These are phyloP conservation scores for Camelus dromedarius DNA, from an alignment of 2,113 vertebrate genomes.

Conservation along the genomic window DNA sequence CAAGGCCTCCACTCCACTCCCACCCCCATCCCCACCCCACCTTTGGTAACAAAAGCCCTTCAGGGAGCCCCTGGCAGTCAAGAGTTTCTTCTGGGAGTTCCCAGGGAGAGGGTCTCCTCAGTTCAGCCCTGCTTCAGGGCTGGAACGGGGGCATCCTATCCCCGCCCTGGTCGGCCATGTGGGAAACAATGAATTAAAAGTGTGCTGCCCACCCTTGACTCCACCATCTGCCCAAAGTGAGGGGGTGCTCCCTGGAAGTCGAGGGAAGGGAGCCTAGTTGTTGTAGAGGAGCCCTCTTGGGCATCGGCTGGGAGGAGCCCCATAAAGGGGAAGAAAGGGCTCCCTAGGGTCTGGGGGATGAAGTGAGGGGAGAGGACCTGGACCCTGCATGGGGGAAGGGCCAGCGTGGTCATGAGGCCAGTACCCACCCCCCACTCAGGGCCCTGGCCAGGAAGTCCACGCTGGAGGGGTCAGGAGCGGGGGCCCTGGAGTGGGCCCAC, in stretches of 20 bases:
- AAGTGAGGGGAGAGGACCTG: constrained; percentile 64
- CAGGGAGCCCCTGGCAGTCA: constrained; percentile 80
- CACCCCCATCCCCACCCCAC: constrained; percentile 79
- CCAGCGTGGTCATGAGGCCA: constrained; percentile 75
- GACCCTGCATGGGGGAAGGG: constrained; percentile 70
- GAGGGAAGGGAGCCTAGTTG: constrained; percentile 66
- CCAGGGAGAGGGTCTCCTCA: constrained; percentile 78
- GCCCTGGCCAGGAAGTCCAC: constrained; percentile 75
- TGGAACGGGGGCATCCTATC: constrained; percentile 60
- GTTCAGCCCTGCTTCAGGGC: constrained; percentile 76
- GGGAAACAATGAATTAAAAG: constrained; percentile 73
- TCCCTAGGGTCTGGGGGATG: constrained; percentile 54
- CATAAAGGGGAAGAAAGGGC: constrained; percentile 23
- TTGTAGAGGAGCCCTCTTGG: constrained; percentile 64
- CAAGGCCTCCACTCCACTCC: constrained; percentile 41
- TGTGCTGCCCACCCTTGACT: constrained; percentile 78
- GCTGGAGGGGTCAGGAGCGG: constrained; percentile 61
- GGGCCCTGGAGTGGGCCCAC: constrained; percentile 65
- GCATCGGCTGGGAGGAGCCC: constrained; percentile 66
- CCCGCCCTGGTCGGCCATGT: constrained; percentile 71
- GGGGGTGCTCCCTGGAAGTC: constrained; percentile 63
- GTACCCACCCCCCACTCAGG: constrained; percentile 8
- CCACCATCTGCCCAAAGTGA: constrained; percentile 78
- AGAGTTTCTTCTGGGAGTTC: constrained; percentile 71
- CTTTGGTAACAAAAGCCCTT: constrained; percentile 91